Evolutionary conservation across 2,888 invertebrate genomes (phyloP).

Genomic region (Cryptophagus acutangulus): DNA sequence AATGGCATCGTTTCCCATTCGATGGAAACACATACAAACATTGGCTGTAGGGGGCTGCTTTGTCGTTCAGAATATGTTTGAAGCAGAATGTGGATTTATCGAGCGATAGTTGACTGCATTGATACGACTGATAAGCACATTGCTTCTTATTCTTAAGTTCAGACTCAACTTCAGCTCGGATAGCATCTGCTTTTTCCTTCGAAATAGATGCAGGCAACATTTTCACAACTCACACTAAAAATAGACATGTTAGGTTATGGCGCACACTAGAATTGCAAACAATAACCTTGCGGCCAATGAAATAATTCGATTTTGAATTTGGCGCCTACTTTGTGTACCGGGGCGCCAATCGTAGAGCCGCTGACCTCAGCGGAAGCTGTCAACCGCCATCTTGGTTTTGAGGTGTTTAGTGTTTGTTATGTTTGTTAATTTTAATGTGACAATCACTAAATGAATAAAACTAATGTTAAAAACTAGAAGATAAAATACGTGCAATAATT

Average conservation of each 20-base stretch:
- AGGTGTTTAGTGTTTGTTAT: constrained; percentile 25
- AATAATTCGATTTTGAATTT: constrained; percentile 4
- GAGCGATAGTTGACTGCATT: constrained; percentile 63
- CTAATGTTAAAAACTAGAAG: not conserved
- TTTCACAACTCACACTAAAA: constrained; percentile 2
- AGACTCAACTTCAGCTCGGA: constrained; percentile 54
- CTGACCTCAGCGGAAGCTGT: constrained; percentile 3
- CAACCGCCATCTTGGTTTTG: constrained; percentile 14
- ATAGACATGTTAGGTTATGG: not conserved
- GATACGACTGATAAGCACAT: constrained; percentile 61
- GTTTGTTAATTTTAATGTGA: constrained; percentile 1
- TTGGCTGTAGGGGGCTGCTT: constrained; percentile 75
- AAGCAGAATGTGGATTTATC: constrained; percentile 73
- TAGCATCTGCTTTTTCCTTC: constrained; percentile 32
- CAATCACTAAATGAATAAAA: constrained; percentile 6
- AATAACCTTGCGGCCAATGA: not conserved
- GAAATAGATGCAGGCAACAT: constrained; percentile 9
- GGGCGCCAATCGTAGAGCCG: not conserved
- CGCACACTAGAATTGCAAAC: not conserved
- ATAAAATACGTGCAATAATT: constrained; percentile 3
- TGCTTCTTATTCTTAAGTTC: constrained; percentile 59
- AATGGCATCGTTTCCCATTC: constrained; percentile 70
- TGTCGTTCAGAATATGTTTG: constrained; percentile 79
- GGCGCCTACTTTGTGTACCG: not conserved
- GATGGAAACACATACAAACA: constrained; percentile 66